Base-by-base conservation (phyloP, 2,888 invertebrate genomes). In the Philhelius pedissequus region DNA sequence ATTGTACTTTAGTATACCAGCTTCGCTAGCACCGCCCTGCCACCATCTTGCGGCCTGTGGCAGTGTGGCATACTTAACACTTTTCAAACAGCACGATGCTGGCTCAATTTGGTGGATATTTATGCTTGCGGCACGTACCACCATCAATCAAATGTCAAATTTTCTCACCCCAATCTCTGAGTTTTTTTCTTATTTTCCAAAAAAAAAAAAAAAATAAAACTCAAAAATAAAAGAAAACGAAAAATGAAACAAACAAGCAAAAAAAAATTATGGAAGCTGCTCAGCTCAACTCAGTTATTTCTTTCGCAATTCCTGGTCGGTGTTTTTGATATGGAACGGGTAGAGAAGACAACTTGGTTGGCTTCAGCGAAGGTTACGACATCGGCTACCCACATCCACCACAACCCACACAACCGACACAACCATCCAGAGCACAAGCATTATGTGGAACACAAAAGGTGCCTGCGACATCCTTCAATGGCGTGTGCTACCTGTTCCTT, bases 61-160 rank as follows among this genome's bases (percentile, higher is more conserved):
- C 54, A 70, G 38, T 68, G 56, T 58, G 75, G 79, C 54, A 70
- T 79, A 76, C 68, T 84, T 80, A 84, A 84, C 84, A 80, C 80
- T 60, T 84, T 84, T 68, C 66, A 20, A 62, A 54, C 13, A 52
- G 22, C 58, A 60, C 32, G 13, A 32, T 22, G 35, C 9, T 40
- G 15, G 40, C 45, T 62, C 43, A 38, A 38, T 50, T 75, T 70
- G 62, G 66, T 71, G 75, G 71, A 71, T 84, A 80, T 80, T 84
- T 84, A 60, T 80, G 84, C 76, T 68, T 32, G 60, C 48, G 71
- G 80, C 84, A 84, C 84, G 84, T 84, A 76, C 76, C 71, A 68
- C 80, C 84, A 84, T 84, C 84, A 84, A 80, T 84, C 84, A 84
- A 84, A 84, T 71, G 84, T 84, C 84, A 84, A 76, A 84, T 84